A percentile compares a stretch with the other conserved stretches of the same genome.
phyloP scores from a whole-genome alignment of 2,888 invertebrate genomes.

The Pantelozetes paolii region DNA sequence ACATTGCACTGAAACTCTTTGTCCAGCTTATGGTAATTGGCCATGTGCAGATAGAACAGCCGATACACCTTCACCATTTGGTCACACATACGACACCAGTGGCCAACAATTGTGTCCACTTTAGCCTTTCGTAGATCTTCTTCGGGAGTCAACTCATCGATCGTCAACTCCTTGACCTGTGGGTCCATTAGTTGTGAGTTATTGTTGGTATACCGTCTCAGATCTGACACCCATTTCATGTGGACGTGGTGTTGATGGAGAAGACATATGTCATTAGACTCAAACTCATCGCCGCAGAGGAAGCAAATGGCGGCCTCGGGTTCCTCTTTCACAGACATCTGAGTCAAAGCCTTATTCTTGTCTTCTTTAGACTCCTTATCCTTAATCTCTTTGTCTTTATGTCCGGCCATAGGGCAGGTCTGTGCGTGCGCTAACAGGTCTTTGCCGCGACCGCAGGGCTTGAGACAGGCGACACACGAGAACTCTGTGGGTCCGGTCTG shows the following conservation, averaged over 20 bases:
- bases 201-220: neutral
- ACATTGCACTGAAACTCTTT: slow-evolving; percentile 45
- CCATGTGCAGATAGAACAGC: slow-evolving; percentile 45
- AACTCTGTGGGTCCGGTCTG: slow-evolving; percentile 48
- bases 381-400: slow-evolving; percentile 25
- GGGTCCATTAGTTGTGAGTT: neutral
- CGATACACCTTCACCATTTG: slow-evolving; percentile 45
- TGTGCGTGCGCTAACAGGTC: slow-evolving; percentile 45
- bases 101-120: slow-evolving; percentile 43
- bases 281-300: slow-evolving; percentile 47
- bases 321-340: slow-evolving; percentile 36
- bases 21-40: slow-evolving; percentile 44
- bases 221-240: slow-evolving; percentile 47
- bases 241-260: slow-evolving; percentile 49
- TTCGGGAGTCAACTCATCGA: slow-evolving; percentile 41
- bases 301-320: slow-evolving; percentile 46
- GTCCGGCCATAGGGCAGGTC: slow-evolving; percentile 34
- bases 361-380: neutral
- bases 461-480: slow-evolving; percentile 48
- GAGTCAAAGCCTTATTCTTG: neutral
- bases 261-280: slow-evolving; percentile 45
- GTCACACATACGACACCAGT: slow-evolving; percentile 45
- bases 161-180: slow-evolving; percentile 21
- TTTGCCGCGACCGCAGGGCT: slow-evolving; percentile 47
- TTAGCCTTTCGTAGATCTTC: slow-evolving; percentile 41